Evolutionary conservation across 2,113 vertebrate genomes (phyloP).

Genomic region (Platysternon megacephalum): DNA sequence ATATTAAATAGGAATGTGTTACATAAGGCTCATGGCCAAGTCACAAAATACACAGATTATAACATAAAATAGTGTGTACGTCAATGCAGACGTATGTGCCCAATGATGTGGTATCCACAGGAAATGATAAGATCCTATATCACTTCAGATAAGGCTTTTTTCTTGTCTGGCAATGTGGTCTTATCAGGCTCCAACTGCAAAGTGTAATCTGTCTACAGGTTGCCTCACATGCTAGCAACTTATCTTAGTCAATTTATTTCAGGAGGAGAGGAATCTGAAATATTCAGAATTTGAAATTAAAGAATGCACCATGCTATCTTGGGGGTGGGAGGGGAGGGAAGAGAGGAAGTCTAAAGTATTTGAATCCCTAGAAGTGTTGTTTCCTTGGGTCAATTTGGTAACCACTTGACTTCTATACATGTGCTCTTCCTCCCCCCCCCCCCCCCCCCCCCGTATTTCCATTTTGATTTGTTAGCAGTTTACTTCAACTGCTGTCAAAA

Average conservation of each 20-base stretch:
- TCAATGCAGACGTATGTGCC: slow-evolving; percentile 68
- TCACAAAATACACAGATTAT: slow-evolving; percentile 62
- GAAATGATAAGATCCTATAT: neutral
- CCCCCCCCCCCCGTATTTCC: neutral
- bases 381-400: neutral
- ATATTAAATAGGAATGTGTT: slow-evolving; percentile 68
- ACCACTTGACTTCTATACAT: neutral
- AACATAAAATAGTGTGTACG: slow-evolving; percentile 51
- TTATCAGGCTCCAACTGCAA: neutral
- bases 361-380: neutral
- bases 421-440: neutral
- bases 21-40: slow-evolving; percentile 76
- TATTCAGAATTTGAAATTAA: neutral
- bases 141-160: slow-evolving; percentile 43
- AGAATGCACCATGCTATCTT: neutral
- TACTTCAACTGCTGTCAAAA: slow-evolving; percentile 1
- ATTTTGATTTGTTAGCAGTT: neutral
- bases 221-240: slow-evolving; percentile 23
- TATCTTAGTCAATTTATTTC: slow-evolving; percentile 14
- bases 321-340: neutral
- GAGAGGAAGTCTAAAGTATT: neutral
- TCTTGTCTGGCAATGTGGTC: neutral
- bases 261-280: neutral
- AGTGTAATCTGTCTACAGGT: slow-evolving; percentile 24
- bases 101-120: slow-evolving; percentile 41